Percentiles rank a stretch among this genome's conserved stretches.
Conservation (phyloP, 1,140 invertebrate genomes). For the Saxidomus purpurata region DNA sequence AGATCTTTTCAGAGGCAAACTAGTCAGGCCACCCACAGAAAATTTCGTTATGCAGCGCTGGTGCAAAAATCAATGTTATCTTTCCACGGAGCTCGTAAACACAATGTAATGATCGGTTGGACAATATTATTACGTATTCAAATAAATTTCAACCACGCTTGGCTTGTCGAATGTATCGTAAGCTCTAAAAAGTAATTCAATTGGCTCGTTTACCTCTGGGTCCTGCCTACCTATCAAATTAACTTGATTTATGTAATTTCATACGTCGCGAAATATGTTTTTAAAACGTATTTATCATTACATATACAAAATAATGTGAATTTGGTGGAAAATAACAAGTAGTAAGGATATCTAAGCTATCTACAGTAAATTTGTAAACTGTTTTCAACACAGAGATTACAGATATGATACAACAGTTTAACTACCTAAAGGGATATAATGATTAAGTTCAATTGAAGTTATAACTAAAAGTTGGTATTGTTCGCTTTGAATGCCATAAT, state of each 20-base stretch:
- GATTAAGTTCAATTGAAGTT: too few relatives aligned
- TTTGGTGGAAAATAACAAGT: not conserved
- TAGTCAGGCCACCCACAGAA: slow-evolving; percentile 37
- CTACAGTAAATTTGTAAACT: not conserved
- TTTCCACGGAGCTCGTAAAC: not conserved
- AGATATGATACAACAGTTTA: not conserved
- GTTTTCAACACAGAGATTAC: not conserved
- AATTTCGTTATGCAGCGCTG: not conserved
- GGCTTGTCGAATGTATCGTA: not conserved
- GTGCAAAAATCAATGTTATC: slow-evolving; percentile 43
- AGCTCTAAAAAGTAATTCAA: not conserved
- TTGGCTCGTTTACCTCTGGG: not conserved
- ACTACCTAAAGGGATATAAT: too few relatives aligned
- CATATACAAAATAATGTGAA: slow-evolving; percentile 18
- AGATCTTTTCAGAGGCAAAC: not conserved
- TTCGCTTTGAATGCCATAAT: too few relatives aligned
- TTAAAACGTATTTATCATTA: slow-evolving; percentile 56
- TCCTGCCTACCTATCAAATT: slow-evolving; percentile 57
- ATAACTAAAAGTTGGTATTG: too few relatives aligned
- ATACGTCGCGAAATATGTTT: slow-evolving; percentile 1
- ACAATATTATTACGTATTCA: slow-evolving; percentile 43
- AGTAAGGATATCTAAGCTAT: not conserved
- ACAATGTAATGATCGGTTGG: slow-evolving; percentile 1
- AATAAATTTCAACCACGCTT: slow-evolving; percentile 25
- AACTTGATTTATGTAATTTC: slow-evolving; percentile 58